phyloP scores from a whole-genome alignment of 2,888 invertebrate genomes.

The Teleogryllus oceanicus region DNA sequence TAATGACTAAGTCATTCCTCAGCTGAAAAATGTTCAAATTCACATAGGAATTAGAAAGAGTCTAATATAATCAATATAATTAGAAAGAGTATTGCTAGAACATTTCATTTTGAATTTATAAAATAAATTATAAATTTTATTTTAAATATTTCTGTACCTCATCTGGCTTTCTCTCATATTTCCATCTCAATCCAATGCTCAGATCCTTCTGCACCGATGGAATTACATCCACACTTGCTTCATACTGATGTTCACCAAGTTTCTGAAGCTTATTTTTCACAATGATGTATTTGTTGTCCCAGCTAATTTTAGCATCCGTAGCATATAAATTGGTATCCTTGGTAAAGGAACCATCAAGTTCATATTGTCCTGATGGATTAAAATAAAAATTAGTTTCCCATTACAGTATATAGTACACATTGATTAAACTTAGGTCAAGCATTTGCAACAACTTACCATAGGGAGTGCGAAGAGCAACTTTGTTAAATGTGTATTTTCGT shows the following conservation, averaged over 20 bases:
- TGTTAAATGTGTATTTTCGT: conserved; percentile 57
- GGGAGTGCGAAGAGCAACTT: conserved; percentile 51
- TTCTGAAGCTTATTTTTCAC: conserved; percentile 51
- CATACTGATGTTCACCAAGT: conserved; percentile 49
- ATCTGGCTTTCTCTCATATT: conserved; percentile 48
- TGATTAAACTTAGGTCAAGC: neutral
- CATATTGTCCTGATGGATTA: conserved; percentile 38
- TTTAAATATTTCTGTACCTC: conserved; percentile 42
- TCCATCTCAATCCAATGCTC: conserved; percentile 60
- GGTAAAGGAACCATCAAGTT: conserved; percentile 55
- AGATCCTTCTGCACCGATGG: conserved; percentile 59
- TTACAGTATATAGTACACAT: neutral
- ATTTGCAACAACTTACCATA: conserved; percentile 32
- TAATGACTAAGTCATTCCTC: conserved; percentile 42
- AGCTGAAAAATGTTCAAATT: neutral
- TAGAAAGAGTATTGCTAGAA: neutral
- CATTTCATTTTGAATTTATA: neutral
- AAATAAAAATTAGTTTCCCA: conserved; percentile 3
- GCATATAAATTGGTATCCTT: conserved; percentile 47
- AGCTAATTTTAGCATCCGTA: conserved; percentile 48
- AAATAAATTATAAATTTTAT: neutral
- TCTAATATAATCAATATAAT: neutral
- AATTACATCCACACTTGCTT: conserved; percentile 52
- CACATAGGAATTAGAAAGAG: too few relatives aligned
- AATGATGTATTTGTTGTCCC: conserved; percentile 50